Conservation (phyloP, 2,113 vertebrate genomes). For the Grantiella picta region DNA sequence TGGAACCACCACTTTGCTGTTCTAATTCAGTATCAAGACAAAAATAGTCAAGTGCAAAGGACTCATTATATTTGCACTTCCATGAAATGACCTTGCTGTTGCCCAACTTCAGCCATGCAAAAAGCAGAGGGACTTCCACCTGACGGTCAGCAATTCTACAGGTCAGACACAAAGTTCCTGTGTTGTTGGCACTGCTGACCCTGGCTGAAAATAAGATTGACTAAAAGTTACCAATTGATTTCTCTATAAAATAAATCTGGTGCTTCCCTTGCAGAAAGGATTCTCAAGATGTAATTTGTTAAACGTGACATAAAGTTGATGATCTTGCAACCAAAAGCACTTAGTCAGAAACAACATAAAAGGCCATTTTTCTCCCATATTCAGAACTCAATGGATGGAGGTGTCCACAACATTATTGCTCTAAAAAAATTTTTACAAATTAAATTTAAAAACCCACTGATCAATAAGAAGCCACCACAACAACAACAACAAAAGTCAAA, state of each 20-base stretch:
- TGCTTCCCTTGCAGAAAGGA: neutral
- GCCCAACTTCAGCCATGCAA: neutral
- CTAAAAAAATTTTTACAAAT: neutral
- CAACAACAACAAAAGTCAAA: neutral
- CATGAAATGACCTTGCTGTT: neutral
- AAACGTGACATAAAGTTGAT: neutral
- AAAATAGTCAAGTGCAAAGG: neutral
- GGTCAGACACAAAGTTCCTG: neutral
- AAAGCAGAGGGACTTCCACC: neutral
- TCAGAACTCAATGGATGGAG: neutral
- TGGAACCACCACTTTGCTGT: neutral
- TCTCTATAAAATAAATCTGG: constrained; percentile 1
- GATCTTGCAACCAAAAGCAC: neutral
- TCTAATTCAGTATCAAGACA: neutral
- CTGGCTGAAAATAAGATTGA: neutral
- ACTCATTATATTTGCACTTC: no score
- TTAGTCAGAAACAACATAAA: neutral
- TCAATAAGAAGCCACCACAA: neutral
- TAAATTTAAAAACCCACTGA: neutral
- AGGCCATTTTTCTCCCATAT: neutral
- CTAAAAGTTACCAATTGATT: neutral
- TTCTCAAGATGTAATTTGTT: neutral
- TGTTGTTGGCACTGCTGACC: neutral
- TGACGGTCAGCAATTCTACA: neutral
- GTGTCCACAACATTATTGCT: neutral